A percentile compares a stretch with the other conserved stretches of the same genome.
Conservation (phyloP, 1,140 invertebrate genomes). For the Piezodorus guildinii region DNA sequence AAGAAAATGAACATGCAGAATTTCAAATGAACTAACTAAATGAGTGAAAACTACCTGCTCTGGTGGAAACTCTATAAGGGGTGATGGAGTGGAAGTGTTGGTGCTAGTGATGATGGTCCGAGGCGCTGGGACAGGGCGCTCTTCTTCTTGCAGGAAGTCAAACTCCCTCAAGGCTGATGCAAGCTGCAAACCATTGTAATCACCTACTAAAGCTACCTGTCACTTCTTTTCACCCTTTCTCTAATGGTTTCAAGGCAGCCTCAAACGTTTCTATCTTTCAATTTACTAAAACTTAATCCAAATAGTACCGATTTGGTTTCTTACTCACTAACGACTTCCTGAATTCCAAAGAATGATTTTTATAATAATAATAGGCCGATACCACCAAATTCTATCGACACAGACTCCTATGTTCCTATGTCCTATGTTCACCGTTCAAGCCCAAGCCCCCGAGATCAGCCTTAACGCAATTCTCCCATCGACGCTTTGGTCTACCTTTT, state of each 20-base stretch:
- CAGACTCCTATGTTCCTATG: too few relatives aligned
- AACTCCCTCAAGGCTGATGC: conserved; percentile 74
- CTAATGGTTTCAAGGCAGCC: too few relatives aligned
- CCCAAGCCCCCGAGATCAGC: too few relatives aligned
- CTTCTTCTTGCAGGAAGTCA: conserved; percentile 74
- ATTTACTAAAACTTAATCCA: not conserved
- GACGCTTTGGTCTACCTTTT: too few relatives aligned
- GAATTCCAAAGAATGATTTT: too few relatives aligned
- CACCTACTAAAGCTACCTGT: conserved; percentile 12
- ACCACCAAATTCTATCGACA: too few relatives aligned
- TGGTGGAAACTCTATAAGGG: conserved; percentile 60
- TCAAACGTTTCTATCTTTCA: too few relatives aligned
- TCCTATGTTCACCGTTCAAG: too few relatives aligned
- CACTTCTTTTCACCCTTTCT: conserved; percentile 1
- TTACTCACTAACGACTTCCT: not conserved
- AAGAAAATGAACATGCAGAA: too few relatives aligned
- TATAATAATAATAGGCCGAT: too few relatives aligned
- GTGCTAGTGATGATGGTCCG: conserved; percentile 38
- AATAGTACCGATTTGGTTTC: not conserved
- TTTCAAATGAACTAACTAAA: too few relatives aligned
- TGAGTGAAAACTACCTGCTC: conserved; percentile 44
- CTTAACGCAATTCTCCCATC: too few relatives aligned
- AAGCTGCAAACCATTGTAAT: conserved; percentile 42
- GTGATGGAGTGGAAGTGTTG: conserved; percentile 41
- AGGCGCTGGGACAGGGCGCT: conserved; percentile 36